Base-by-base conservation (phyloP, 2,113 vertebrate genomes). In the Chaetodon auriga region DNA sequence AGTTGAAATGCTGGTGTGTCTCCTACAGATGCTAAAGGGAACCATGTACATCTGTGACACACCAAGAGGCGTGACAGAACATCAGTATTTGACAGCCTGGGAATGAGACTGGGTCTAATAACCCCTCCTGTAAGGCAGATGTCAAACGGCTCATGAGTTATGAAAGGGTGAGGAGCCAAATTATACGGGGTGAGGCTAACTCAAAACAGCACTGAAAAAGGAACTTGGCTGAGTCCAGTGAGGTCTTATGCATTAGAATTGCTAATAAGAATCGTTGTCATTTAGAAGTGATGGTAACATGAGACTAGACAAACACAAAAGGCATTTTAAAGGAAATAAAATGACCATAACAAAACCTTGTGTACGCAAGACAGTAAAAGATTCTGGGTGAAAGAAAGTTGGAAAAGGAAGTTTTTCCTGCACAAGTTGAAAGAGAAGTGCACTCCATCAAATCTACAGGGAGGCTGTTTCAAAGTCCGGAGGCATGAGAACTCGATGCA, bases 381-480 rank as follows among this genome's bases (percentile, higher is more conserved):
- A 61, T 68, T 21, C 23, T 10, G 62, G 30, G 43, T 16, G 21
- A n/a, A 60, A 13, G 15, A 19, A 61, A 69, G 57, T 54, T 19
- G 13, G 43, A 43, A 25, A 65, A 63, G 23, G 2, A 64, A 43
- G 12, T 53, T 43, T 41, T 65, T 53, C 45, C 57, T 54, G 45
- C 15, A 35, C 21, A 46, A 38, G 30, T 36, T 23, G 15, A 58
- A 51, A 70, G 14, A 35, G 21, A 71, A 46, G 48, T 23, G 16
- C 54, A 76, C 51, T 65, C 3, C 6, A 23, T 16, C 18, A 61
- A 72, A 64, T 41, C 78, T 16, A 4, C 72, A 60, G 83, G 72
- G 83, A 72, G 61, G 45, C 46, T 65, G 15, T 65, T 64, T 75
- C 58, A 60, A 60, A 81, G 72, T 76, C 19, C 53, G 45, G 23